A percentile compares a stretch with the other conserved stretches of the same genome.
These are phyloP conservation scores for Carduelis carduelis DNA, from an alignment of 2,797 vertebrate genomes.

Conservation along the genomic window DNA sequence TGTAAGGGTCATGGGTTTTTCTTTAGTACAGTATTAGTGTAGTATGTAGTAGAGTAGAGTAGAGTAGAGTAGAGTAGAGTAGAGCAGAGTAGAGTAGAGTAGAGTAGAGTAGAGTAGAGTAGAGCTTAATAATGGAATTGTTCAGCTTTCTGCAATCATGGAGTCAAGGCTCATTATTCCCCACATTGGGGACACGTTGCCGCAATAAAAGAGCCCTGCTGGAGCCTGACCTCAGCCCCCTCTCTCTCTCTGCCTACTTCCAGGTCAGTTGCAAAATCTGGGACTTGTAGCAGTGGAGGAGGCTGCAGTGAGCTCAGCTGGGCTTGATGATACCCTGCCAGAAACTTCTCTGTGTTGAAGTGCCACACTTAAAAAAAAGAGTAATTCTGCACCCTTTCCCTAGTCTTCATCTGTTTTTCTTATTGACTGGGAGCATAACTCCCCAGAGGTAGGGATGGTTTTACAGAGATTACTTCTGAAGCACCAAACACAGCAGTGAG, in stretches of 20 bases:
- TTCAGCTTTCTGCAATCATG: neutral
- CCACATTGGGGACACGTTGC: neutral
- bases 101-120: neutral
- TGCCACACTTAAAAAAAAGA: neutral
- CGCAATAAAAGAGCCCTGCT: neutral
- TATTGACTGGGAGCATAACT: neutral
- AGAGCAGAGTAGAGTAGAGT: neutral
- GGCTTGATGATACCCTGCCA: neutral
- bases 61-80: neutral
- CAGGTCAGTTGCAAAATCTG: neutral
- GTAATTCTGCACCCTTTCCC: neutral
- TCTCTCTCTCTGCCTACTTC: neutral
- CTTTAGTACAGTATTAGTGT: neutral
- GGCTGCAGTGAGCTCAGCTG: neutral
- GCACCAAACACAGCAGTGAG: neutral
- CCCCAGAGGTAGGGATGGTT: neutral
- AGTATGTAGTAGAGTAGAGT: no score
- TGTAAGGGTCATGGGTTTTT: neutral
- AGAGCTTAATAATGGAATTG: neutral
- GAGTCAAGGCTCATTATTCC: neutral
- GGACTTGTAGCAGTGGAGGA: accelerated
- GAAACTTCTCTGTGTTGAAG: neutral
- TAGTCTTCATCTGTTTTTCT: neutral
- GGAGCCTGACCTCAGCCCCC: neutral
- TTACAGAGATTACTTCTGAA: neutral